Evolutionary conservation across 2,888 invertebrate species (phyloP).

Genomic region (Agonum fuliginosum): DNA sequence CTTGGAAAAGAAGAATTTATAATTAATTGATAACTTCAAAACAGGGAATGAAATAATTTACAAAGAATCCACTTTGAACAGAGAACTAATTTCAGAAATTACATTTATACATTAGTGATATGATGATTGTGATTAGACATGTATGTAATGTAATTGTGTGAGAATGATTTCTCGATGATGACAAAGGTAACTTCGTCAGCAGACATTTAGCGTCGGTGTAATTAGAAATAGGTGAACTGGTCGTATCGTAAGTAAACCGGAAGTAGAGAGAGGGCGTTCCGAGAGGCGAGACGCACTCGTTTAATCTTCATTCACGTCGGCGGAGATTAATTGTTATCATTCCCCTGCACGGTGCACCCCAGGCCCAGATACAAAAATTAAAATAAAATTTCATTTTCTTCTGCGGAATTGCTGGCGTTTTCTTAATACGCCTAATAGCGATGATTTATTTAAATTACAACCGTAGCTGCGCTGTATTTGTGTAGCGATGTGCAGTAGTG

Average conservation of each 20-base stretch:
- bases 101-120: no score
- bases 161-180: no score
- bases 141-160: no score
- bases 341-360: not conserved
- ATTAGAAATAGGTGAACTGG: constrained; percentile 30
- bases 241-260: constrained; percentile 10
- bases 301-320: not conserved
- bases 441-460: not conserved
- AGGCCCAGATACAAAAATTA: not conserved
- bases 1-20: no score
- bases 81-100: no score
- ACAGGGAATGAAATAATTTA: no score
- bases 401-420: not conserved
- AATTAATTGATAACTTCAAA: no score
- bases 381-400: not conserved
- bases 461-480: no score
- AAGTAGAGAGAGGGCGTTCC: not conserved
- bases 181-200: constrained; percentile 13
- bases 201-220: constrained; percentile 19
- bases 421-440: not conserved
- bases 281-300: not conserved
- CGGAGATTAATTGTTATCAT: not conserved
- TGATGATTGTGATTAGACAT: no score
- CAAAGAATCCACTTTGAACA: no score
- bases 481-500: constrained; percentile 27